Evolutionary conservation across 2,888 invertebrate genomes (phyloP).

Genomic region (Ophion obscuratus): DNA sequence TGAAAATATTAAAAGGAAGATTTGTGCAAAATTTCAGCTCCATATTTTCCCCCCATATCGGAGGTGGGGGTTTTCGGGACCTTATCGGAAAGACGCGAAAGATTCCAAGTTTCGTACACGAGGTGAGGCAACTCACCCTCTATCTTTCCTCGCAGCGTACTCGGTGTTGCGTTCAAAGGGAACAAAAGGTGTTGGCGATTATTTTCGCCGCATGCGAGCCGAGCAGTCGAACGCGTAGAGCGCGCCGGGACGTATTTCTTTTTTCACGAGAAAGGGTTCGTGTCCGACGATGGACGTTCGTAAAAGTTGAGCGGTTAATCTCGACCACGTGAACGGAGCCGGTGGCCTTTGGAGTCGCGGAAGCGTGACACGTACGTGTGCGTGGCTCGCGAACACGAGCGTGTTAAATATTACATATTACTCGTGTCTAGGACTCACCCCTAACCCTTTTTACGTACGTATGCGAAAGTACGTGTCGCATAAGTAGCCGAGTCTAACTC

Average conservation of each 20-base stretch:
- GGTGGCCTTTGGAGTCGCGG: not conserved
- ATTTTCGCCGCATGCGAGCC: slow-evolving; percentile 75
- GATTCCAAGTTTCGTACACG: too few species aligned
- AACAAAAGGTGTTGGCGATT: slow-evolving; percentile 70
- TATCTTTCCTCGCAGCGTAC: not conserved
- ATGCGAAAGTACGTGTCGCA: not conserved
- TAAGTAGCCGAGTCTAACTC: slow-evolving; percentile 5
- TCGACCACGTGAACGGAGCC: not conserved
- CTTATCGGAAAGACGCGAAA: too few species aligned
- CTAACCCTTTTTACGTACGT: not conserved
- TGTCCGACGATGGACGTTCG: slow-evolving; percentile 47
- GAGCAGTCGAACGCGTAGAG: slow-evolving; percentile 74
- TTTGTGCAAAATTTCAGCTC: too few species aligned
- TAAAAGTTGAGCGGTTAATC: slow-evolving; percentile 15
- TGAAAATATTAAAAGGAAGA: too few species aligned
- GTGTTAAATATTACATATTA: slow-evolving; percentile 13
- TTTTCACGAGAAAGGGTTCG: not conserved
- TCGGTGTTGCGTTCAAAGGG: not conserved
- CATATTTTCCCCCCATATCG: too few species aligned
- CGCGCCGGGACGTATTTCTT: too few species aligned
- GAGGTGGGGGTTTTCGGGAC: too few species aligned
- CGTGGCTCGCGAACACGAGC: not conserved
- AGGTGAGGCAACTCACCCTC: too few species aligned
- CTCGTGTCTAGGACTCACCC: not conserved
- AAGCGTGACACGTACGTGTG: not conserved